Evolutionary conservation across 2,888 invertebrate genomes (phyloP), one percentile per base, ranked within the genome.

Genomic region (Volucella inanis): DNA sequence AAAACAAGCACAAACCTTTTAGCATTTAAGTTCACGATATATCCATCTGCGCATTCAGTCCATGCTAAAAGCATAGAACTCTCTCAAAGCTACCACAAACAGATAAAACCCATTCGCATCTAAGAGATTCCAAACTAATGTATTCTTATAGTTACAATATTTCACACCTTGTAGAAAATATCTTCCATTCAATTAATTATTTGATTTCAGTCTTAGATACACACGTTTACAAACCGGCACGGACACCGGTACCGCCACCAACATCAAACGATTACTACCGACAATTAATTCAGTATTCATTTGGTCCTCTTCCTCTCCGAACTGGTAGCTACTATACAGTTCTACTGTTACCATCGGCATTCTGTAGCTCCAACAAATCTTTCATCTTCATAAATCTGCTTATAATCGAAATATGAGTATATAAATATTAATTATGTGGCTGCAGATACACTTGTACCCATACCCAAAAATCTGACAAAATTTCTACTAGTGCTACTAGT

Each of bases 111-210:
- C 74, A 74, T 80, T 70, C 68, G 72, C 72, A 67, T 67, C 65
- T 54, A 64, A 41, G 62, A 76, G 75, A 65, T 54, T 54, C 54
- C 70, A 43, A 41, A 71, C 50, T 45, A 52, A 75, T 64, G 22
- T 74, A 65, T 82, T 41, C 67, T 62, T 61, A 79, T 71, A 64
- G 64, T 43, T 76, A 65, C 80, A 76, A 84, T 84, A 84, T 80
- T 84, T 84, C 84, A 84, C 84, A 84, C 84, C 84, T 84, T 71
- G 84, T 84, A 75, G 76, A 80, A 84, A 80, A 84, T 80, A 84
- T 84, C 80, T 84, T 68, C 49, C 52, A 39, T 72, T 77, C 78
- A 72, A 78, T 72, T 77, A 61, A 77, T 82, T 82, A 77, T 82
- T 72, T 55, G 54, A 57, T 70, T 65, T 65, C 59, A 22, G 38